Base-by-base conservation (phyloP, 30 jellyfish, hydroid and myxozoan genomes). In the Cassiopea xamachana region DNA sequence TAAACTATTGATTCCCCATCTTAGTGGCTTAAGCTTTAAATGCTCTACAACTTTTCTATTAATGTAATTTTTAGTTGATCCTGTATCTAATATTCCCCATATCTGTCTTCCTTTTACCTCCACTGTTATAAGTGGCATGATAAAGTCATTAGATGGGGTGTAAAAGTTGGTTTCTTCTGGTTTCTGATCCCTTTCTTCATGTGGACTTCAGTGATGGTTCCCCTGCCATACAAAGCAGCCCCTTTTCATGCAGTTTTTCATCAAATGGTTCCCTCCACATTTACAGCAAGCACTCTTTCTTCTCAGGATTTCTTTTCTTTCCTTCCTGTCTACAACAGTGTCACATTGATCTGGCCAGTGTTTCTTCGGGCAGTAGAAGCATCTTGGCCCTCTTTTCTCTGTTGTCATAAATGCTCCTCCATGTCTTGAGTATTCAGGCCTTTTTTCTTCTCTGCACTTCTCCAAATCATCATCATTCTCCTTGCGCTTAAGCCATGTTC, bases 331-430 rank as follows among this genome's bases (percentile, higher is more conserved):
- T 46, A 16, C 48, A 17, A 87, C 69, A 27, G 71, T 75, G 60
- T 87, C 68, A 68, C 94, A 69, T 48, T 79, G 58, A 68, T 87
- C 94, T 44, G 90, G 94, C 94, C 93, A 86, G 81, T 86, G 93
- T 73, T 77, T 86, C 48, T 60, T 87, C 62, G 94, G 88, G 49
- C 90, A 86, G 79, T 73, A 60, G 62, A 86, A 86, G 77, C 94
- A 75, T 44, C 82, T 62, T 19, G 94, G 94, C 27, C 85, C 88
- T 49, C 78, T 71, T 69, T 64, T 48, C 39, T 60, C 79, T 12
- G 60, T 27, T 16, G 77, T 80, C 89, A 43, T 80, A 45, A 80
- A 69, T 82, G 91, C 1, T 70, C 72, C 75, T 64, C 83, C 64
- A 9, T 47, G 83, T 45, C 60, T 69, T 8, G 69, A 9, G 6